Percentiles rank a stretch among this genome's conserved stretches.
These are phyloP conservation scores for Arctocebus calabarensis DNA, from an alignment of 2,797 vertebrate species.

Conservation along the genomic window DNA sequence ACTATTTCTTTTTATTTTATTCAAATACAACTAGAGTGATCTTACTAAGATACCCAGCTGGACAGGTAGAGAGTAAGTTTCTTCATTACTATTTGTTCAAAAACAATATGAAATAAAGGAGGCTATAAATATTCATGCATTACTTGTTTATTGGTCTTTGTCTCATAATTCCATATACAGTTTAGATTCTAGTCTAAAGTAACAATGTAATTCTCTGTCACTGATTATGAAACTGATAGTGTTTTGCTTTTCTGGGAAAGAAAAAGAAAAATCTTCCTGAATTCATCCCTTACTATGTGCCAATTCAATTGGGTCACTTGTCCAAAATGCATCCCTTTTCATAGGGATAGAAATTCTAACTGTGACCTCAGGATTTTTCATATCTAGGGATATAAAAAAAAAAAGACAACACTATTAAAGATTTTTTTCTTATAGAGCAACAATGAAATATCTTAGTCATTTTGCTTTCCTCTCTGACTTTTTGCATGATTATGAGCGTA, in stretches of 20 bases:
- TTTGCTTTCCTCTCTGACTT: constrained; percentile 19
- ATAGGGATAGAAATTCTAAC: neutral
- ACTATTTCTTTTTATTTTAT: constrained; percentile 28
- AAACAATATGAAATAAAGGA: neutral
- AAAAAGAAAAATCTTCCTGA: neutral
- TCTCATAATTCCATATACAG: neutral
- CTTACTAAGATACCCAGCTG: neutral
- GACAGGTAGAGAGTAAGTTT: neutral
- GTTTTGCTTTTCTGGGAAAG: constrained; percentile 21
- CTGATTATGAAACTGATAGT: neutral
- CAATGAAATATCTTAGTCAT: neutral
- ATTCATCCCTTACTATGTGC: neutral
- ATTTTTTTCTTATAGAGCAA: neutral
- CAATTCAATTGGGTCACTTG: neutral
- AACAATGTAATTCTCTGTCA: neutral
- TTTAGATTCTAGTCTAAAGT: neutral
- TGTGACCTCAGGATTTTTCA: neutral
- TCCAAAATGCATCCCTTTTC: neutral
- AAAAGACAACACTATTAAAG: neutral
- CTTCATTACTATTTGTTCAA: constrained; percentile 16
- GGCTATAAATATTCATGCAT: neutral
- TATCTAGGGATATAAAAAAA: neutral
- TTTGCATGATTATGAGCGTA: neutral
- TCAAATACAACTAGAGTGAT: neutral
- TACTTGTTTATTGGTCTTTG: neutral